These are phyloP conservation scores for Otolemur garnettii DNA, from an alignment of 2,113 vertebrate species.

Conservation along the genomic window DNA sequence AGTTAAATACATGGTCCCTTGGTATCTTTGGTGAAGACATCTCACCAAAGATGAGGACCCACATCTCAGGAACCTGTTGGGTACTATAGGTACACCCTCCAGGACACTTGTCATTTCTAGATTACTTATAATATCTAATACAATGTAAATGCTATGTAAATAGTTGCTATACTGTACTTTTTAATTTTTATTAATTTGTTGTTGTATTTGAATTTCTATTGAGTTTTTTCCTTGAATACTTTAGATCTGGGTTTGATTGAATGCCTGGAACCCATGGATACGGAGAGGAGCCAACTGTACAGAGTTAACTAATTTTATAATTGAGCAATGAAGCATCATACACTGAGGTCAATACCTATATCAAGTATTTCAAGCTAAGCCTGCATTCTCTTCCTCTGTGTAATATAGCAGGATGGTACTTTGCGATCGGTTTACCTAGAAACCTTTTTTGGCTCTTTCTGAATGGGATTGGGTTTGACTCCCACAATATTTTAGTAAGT, in stretches of 20 bases:
- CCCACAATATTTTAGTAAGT: neutral
- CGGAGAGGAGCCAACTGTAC: neutral
- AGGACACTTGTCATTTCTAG: neutral
- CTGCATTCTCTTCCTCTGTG: neutral
- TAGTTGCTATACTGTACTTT: neutral
- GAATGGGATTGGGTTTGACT: neutral
- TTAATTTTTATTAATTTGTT: neutral
- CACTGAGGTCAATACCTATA: constrained; percentile 67
- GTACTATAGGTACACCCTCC: neutral
- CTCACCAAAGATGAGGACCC: neutral
- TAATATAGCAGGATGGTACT: neutral
- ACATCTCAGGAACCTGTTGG: neutral
- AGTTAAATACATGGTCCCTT: neutral
- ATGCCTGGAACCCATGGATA: neutral
- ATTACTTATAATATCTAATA: neutral
- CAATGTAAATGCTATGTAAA: neutral
- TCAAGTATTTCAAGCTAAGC: constrained; percentile 77
- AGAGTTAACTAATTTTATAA: constrained; percentile 74
- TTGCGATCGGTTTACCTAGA: neutral
- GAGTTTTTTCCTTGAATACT: neutral
- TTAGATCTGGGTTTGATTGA: neutral
- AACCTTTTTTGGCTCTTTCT: neutral
- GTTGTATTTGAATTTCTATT: neutral
- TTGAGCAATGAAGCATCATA: constrained; percentile 71
- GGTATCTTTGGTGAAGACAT: neutral